Evolutionary conservation across 2,797 vertebrate species (phyloP), one percentile per base, ranked within the genome.

Genomic region (Kryptolebias ocellatus): DNA sequence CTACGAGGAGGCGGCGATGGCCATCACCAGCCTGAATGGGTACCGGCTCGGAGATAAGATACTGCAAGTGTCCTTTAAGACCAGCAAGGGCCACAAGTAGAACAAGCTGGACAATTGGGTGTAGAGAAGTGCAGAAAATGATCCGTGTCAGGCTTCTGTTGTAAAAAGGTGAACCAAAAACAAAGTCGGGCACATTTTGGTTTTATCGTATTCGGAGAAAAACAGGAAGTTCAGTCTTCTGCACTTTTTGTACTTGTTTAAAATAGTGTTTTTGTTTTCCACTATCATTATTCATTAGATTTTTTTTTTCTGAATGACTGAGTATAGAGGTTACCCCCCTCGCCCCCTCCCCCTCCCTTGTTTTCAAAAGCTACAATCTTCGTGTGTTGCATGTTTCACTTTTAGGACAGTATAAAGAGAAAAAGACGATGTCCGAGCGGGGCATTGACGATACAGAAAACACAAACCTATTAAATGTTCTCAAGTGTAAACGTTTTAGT

Each of bases 21-120:
- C 98, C 91, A 99, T 99, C 84, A 96, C 96, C 79, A 99, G 97
- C 91, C 95, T 99, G 87, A 99, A 99, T 45, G 98, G 97, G 90
- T 99, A 98, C 92, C 96, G 97, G 90, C 95, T 99, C 59, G 97
- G 98, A 90, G 98, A 99, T 96, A 99, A 98, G 93, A 96, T 97
- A 84, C 95, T 99, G 88, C 98, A 99, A 95, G 98, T 99, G 95
- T 99, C 98, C 91, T 99, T 99, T 93, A 99, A 99, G 95, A 99
- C 98, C 90, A 99, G 95, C 95, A 99, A 99, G 93, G 95, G 96
- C 85, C 98, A 99, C 95, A 99, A 99, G 94, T 99, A 99, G 95
- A 94, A 54, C 34, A 46, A 60, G 70, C 16, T 5, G 71, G 80
- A 85, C 86, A 81, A 71, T 67, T 29, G 1, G 72, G 78, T 65